Evolutionary conservation across 2,888 invertebrate species (phyloP).

Genomic region (Meta bourneti): DNA sequence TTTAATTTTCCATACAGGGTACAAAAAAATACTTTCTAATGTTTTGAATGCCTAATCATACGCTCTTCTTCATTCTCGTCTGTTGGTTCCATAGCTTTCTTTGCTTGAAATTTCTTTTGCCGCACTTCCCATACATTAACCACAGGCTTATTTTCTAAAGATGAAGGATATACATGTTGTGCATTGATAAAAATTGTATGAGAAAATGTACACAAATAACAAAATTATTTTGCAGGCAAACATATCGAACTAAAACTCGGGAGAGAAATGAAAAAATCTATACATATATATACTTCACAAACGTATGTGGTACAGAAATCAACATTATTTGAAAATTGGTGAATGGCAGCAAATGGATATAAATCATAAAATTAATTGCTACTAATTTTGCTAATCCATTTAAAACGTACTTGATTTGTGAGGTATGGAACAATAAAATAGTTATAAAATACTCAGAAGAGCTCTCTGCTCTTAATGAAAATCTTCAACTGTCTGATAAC

Average conservation of each 20-base stretch:
- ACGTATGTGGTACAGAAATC: neutral
- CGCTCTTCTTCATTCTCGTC: constrained; percentile 47
- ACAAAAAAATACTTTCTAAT: too few relatives aligned
- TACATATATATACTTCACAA: neutral
- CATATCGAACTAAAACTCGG: neutral
- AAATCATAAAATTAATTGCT: neutral
- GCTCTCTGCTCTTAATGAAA: too few relatives aligned
- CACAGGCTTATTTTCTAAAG: neutral
- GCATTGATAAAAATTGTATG: neutral
- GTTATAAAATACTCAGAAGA: too few relatives aligned
- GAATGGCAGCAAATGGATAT: neutral
- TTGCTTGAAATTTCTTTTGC: constrained; percentile 13
- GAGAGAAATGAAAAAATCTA: neutral
- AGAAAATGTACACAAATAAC: neutral
- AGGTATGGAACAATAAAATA: too few relatives aligned
- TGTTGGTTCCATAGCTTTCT: constrained; percentile 37
- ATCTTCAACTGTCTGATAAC: too few relatives aligned
- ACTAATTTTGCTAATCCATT: neutral
- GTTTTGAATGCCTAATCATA: constrained; percentile 40
- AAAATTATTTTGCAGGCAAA: neutral
- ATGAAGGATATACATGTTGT: neutral
- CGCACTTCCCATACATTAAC: constrained; percentile 54
- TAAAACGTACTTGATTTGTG: too few relatives aligned
- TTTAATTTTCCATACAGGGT: too few relatives aligned
- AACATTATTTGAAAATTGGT: neutral